These are phyloP conservation scores for Folsomia candida DNA, from an alignment of 2,888 invertebrate genomes.

Conservation along the genomic window DNA sequence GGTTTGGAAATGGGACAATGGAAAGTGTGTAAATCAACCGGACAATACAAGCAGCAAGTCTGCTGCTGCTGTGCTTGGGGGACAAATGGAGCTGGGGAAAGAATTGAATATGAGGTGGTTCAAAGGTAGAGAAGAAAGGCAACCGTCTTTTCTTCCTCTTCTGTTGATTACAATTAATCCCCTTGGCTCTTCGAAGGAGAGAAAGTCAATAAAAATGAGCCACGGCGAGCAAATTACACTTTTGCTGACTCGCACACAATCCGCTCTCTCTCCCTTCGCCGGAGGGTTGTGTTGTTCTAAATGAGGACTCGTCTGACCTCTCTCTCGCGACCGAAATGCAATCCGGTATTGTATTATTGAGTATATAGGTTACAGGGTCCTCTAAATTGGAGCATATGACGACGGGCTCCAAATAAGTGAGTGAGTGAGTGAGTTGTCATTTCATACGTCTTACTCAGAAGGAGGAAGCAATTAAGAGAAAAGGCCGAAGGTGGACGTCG, in stretches of 20 bases:
- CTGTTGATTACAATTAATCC: constrained; percentile 23
- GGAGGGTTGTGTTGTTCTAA: constrained; percentile 12
- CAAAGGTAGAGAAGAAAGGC: constrained; percentile 5
- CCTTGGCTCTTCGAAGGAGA: constrained; percentile 14
- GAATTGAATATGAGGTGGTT: constrained; percentile 5
- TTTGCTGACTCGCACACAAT: constrained; percentile 10
- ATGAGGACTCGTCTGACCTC: no score
- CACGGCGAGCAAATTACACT: constrained; percentile 20
- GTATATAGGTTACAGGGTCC: no score
- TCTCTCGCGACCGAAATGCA: no score
- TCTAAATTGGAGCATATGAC: no score
- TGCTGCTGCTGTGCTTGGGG: no score
- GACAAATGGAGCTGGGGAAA: not conserved
- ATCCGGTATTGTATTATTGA: no score
- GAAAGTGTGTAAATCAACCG: not conserved
- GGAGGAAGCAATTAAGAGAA: no score
- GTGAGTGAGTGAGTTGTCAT: no score
- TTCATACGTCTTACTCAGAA: no score
- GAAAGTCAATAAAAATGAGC: constrained; percentile 23
- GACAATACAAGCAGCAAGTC: not conserved
- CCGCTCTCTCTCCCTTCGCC: not conserved
- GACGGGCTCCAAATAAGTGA: no score
- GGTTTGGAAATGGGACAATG: not conserved
- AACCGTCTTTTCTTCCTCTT: constrained; percentile 15
- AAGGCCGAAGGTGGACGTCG: no score